Evolutionary conservation across 1,140 invertebrate species (phyloP).

Genomic region (Dolichoris vasculosae): DNA sequence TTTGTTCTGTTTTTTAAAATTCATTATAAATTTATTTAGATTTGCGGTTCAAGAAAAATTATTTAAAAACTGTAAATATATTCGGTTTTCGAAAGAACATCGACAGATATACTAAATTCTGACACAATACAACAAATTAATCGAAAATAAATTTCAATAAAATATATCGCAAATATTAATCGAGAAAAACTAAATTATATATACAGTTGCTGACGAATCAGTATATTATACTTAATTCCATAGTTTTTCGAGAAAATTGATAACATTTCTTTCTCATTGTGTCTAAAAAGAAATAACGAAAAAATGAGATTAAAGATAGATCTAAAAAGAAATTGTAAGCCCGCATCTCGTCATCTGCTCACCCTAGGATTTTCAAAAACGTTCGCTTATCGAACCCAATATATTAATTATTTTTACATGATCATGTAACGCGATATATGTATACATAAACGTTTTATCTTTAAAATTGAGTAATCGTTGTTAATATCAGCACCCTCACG

Average conservation of each 20-base stretch:
- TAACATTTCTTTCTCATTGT: neutral
- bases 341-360: constrained; percentile 39
- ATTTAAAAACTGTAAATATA: no score
- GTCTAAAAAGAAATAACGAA: neutral
- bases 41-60: no score
- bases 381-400: neutral
- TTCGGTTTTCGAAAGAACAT: no score
- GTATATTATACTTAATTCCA: neutral
- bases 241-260: neutral
- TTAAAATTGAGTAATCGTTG: neutral
- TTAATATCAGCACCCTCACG: constrained; percentile 23
- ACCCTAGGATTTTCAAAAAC: neutral
- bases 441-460: constrained; percentile 5
- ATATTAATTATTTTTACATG: constrained; percentile 29
- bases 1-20: no score
- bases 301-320: neutral
- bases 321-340: neutral
- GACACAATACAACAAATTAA: neutral
- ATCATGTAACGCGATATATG: constrained; percentile 27
- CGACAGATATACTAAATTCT: no score
- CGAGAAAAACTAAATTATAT: neutral
- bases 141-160: neutral
- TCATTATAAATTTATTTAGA: no score
- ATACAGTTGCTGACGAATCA: neutral
- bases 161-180: neutral